Evolutionary conservation across 2,113 vertebrate genomes (phyloP), one percentile per base, ranked within the genome.

Genomic region (Carlito syrichta): DNA sequence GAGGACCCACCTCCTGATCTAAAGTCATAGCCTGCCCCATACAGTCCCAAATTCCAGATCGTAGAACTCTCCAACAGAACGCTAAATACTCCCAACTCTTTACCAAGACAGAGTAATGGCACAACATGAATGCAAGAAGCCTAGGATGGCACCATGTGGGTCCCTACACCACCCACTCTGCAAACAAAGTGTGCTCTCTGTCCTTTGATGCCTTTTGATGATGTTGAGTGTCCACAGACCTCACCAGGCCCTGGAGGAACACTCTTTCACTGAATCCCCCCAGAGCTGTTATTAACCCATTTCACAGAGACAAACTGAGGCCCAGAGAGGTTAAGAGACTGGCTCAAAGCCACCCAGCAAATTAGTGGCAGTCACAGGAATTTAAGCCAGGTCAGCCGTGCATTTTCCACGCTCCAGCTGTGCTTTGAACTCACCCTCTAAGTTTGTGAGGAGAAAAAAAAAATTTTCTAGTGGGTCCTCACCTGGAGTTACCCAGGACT

Each of bases 251-350:
- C 62, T 74, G 13, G 22, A 78, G 4, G 35, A 56, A 50, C 43
- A 27, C 22, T 63, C 45, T 84, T 52, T 79, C 30, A 13, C 45
- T 73, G 40, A 54, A 69, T 54, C 22, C 43, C 78, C 16, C 35
- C 32, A 56, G 71, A 10, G 2, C 48, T n/a, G 6, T 50, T 52
- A n/a, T 56, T 71, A 79, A 69, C 23, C 66, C 62, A 56, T 58
- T 79, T 86, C 62, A 58, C 9, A n/a, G 32, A 82, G 50, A 27
- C 62, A 93, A 69, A 45, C 35, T 63, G 90, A 73, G 86, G 23
- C 79, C 86, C 83, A 83, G 86, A 91, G 94, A 91, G 66, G 38
- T 78, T 88, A 79, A 96, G 92, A 60, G 76, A 2, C 76, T 90
- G 60, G 22, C 27, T 38, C 56, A 38, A 62, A 83, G 71, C 40